These are phyloP conservation scores for Dromaius novaehollandiae DNA, from an alignment of 2,113 vertebrate species.

Conservation along the genomic window DNA sequence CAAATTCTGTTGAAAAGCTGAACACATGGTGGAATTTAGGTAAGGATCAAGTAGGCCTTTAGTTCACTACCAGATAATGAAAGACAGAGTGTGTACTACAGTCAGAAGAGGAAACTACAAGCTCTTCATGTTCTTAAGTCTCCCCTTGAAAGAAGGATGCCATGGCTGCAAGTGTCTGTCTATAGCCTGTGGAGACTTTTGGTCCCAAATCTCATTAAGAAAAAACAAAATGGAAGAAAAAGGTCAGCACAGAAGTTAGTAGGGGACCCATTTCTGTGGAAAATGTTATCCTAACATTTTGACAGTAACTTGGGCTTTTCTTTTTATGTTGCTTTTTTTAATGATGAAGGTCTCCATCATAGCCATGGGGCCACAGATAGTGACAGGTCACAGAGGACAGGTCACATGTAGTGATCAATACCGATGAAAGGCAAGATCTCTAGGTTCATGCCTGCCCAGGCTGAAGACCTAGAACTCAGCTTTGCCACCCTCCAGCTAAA, in stretches of 20 bases:
- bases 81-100: not conserved
- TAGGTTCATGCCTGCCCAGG: too few species aligned
- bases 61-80: not conserved
- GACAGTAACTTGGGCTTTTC: not conserved
- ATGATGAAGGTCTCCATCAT: not conserved
- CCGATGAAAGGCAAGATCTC: too few species aligned
- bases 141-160: not conserved
- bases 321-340: not conserved
- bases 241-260: not conserved
- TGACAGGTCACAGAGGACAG: too few species aligned
- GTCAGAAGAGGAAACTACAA: not conserved
- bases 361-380: not conserved
- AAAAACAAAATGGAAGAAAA: not conserved
- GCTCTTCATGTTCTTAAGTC: not conserved
- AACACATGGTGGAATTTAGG: accelerated
- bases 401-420: too few species aligned
- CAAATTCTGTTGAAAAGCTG: not conserved
- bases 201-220: not conserved
- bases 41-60: not conserved
- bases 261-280: not conserved
- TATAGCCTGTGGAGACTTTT: not conserved
- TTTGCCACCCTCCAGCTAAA: too few species aligned
- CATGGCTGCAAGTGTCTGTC: not conserved
- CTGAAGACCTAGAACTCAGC: too few species aligned
- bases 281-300: not conserved